These are phyloP conservation scores for Melanostoma scalare DNA, from an alignment of 2,888 invertebrate genomes.

Conservation along the genomic window DNA sequence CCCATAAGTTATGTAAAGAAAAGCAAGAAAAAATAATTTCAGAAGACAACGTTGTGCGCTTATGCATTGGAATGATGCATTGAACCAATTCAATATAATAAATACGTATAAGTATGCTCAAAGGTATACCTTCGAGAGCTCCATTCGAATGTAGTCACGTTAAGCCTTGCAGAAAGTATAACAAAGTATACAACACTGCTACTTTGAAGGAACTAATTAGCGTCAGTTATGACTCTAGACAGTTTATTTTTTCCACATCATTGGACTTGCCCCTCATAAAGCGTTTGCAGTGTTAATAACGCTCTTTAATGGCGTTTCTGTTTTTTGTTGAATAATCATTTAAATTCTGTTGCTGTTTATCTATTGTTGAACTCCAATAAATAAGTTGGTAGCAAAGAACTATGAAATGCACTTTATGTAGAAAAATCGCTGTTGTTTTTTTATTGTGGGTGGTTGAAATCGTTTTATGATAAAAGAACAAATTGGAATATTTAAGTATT, in stretches of 20 bases:
- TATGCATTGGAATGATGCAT: neutral
- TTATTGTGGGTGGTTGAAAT: too few species aligned
- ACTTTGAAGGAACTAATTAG: neutral
- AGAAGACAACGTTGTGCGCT: neutral
- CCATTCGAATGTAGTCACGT: neutral
- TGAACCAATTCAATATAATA: constrained; percentile 2
- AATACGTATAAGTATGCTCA: neutral
- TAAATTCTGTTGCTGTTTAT: too few species aligned
- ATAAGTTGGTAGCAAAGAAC: too few species aligned
- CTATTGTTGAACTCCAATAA: too few species aligned
- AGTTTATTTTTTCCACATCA: neutral
- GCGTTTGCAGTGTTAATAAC: too few species aligned
- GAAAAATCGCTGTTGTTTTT: too few species aligned
- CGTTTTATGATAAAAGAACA: too few species aligned
- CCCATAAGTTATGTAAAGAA: constrained; percentile 20
- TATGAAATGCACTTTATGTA: too few species aligned
- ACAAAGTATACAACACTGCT: neutral
- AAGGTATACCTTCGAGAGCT: neutral
- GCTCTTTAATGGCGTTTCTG: too few species aligned
- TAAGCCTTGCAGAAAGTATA: neutral
- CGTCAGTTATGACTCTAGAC: neutral
- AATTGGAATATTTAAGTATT: too few species aligned
- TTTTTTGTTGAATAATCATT: too few species aligned
- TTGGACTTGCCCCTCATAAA: neutral
- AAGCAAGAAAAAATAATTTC: neutral